Evolutionary conservation across 2,113 vertebrate species (phyloP).

Genomic region (Anolis sagrei): DNA sequence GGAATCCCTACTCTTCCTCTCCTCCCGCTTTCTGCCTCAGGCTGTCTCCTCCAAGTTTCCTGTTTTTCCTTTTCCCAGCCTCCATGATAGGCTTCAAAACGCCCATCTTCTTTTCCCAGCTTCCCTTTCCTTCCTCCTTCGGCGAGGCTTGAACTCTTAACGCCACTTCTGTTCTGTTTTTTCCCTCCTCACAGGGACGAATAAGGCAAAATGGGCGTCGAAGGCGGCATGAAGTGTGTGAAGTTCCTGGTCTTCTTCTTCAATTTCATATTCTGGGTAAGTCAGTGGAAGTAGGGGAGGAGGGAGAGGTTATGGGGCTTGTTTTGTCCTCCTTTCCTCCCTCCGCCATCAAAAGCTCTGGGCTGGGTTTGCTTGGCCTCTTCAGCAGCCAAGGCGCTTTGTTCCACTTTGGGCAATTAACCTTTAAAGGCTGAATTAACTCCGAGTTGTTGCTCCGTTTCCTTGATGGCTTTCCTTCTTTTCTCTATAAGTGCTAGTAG

Average conservation of each 20-base stretch:
- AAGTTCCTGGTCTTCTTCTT: slow-evolving; percentile 86
- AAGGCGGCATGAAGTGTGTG: slow-evolving; percentile 86
- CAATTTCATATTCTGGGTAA: slow-evolving; percentile 90
- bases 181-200: slow-evolving; percentile 16
- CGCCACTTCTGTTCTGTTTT: not conserved
- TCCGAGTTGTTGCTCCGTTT: too few relatives aligned
- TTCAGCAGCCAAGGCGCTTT: not conserved
- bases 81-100: not conserved
- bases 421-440: too few relatives aligned
- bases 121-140: not conserved
- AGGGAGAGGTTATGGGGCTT: not conserved
- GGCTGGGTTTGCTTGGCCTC: not conserved
- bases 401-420: not conserved
- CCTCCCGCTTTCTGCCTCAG: too few relatives aligned
- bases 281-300: slow-evolving; percentile 54
- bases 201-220: slow-evolving; percentile 80
- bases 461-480: not conserved
- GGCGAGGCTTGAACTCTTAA: not conserved
- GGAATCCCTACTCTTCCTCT: not conserved
- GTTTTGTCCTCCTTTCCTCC: too few relatives aligned
- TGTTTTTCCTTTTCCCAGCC: not conserved
- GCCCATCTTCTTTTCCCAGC: not conserved
- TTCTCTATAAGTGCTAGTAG: not conserved
- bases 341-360: not conserved
- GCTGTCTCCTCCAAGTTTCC: not conserved